A percentile compares a stretch with the other conserved stretches of the same genome.
Evolutionary conservation across 2,888 invertebrate species (phyloP).

Genomic region (Cerastis rubricosa): DNA sequence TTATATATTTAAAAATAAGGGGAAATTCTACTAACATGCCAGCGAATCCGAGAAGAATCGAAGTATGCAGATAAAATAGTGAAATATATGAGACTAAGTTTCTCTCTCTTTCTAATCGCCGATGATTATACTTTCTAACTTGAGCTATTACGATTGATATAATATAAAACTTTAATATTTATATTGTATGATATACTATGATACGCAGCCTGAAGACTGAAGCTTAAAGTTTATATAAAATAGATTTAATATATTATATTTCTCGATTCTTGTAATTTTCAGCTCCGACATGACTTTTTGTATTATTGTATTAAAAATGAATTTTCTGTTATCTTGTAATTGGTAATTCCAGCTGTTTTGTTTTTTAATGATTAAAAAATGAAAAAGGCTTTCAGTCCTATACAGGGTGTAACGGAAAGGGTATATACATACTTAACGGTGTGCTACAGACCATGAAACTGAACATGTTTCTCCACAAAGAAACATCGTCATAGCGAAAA

Average conservation of each 20-base stretch:
- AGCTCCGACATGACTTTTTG: conserved; percentile 3
- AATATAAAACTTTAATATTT: conserved; percentile 36
- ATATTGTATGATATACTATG: conserved; percentile 60
- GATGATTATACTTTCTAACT: conserved; percentile 7
- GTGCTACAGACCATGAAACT: too few species aligned
- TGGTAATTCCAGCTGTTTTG: background rate
- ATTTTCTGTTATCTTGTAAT: background rate
- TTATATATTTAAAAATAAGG: conserved; percentile 3
- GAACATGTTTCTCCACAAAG: too few species aligned
- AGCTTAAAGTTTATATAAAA: conserved; percentile 70
- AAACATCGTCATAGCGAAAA: too few species aligned
- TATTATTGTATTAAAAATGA: conserved; percentile 27
- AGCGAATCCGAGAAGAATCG: conserved; percentile 14
- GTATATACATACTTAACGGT: too few species aligned
- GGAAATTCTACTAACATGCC: background rate
- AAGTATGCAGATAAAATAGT: conserved; percentile 17
- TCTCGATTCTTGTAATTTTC: conserved; percentile 27
- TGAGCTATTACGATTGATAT: conserved; percentile 21
- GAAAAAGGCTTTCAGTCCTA: background rate
- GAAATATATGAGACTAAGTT: background rate
- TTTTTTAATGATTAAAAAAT: conserved; percentile 7
- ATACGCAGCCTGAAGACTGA: conserved; percentile 82
- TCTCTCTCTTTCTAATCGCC: background rate
- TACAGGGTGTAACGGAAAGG: too few species aligned
- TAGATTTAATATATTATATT: conserved; percentile 56